Evolutionary conservation across 2,113 vertebrate species (phyloP).

Genomic region (Pterocles burchelli): DNA sequence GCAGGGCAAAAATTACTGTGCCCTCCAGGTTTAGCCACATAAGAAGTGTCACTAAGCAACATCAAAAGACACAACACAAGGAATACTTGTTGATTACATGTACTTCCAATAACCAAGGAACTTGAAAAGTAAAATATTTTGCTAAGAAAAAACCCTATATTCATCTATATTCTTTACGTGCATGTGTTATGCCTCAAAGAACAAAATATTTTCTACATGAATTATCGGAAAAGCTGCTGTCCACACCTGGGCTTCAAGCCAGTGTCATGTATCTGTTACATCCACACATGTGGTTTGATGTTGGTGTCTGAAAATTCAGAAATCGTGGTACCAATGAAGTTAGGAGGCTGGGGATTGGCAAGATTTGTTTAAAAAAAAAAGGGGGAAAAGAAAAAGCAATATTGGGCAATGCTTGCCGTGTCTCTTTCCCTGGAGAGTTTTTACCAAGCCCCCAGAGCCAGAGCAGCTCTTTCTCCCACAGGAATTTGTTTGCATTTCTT

Average conservation of each 20-base stretch:
- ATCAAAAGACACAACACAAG: not conserved
- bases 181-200: not conserved
- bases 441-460: not conserved
- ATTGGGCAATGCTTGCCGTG: not conserved
- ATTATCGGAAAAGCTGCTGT: not conserved
- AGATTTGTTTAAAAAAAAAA: not conserved
- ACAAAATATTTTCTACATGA: not conserved
- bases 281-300: not conserved
- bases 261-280: rapidly evolving
- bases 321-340: not conserved
- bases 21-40: not conserved
- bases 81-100: not conserved
- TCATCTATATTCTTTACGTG: not conserved
- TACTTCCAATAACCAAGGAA: not conserved
- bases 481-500: not conserved
- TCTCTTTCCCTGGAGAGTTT: not conserved
- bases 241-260: not conserved
- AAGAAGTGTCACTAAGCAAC: not conserved
- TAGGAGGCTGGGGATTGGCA: not conserved
- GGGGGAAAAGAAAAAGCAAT: not conserved
- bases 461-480: not conserved
- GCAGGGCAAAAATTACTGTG: not conserved
- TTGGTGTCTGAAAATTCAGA: not conserved
- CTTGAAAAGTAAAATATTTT: not conserved
- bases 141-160: not conserved